Conservation (phyloP, 2,888 invertebrate species). For the Nomada ferruginata region DNA sequence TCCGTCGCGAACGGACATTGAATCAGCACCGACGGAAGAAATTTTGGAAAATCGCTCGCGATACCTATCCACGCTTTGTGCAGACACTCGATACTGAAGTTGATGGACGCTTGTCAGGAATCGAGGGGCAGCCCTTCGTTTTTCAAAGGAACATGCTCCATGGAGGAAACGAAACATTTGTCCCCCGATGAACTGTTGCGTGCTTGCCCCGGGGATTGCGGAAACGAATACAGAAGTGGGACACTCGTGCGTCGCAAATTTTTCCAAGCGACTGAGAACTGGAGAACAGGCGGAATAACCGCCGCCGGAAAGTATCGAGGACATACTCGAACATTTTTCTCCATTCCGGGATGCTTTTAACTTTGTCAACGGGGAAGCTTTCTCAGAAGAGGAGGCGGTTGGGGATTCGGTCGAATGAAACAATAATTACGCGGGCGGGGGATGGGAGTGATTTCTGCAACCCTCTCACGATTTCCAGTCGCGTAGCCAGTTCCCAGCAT, state of each 20-base stretch:
- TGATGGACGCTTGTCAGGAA: neutral
- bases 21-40: conserved; percentile 1
- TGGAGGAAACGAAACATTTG: neutral
- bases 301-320: neutral
- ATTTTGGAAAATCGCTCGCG: neutral
- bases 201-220: neutral
- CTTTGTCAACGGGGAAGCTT: neutral
- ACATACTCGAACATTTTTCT: neutral
- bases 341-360: neutral
- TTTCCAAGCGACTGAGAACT: neutral
- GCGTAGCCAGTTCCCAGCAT: neutral
- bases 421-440: conserved; percentile 13
- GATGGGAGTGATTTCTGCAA: conserved; percentile 1
- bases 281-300: neutral
- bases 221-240: neutral
- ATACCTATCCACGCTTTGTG: neutral
- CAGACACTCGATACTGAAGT: neutral
- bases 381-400: neutral
- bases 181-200: neutral
- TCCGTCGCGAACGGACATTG: neutral
- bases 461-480: conserved; percentile 3
- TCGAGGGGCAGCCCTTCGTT: neutral
- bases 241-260: neutral
- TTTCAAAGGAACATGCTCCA: neutral
- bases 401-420: neutral